These are phyloP conservation scores for Cosmia trapezina DNA, from an alignment of 2,888 invertebrate species.

Conservation along the genomic window DNA sequence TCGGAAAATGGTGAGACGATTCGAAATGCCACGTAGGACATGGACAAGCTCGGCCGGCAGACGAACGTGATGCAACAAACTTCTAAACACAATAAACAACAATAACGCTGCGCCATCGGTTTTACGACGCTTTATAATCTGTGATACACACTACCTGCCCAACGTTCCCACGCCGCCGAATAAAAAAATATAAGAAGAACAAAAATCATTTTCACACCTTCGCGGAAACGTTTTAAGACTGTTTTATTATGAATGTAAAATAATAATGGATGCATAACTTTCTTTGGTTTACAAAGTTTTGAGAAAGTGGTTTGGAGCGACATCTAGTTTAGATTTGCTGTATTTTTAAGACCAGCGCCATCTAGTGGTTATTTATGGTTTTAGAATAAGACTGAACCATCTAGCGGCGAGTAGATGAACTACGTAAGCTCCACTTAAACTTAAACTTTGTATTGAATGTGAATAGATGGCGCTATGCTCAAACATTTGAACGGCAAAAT, in stretches of 20 bases:
- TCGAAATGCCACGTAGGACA: constrained; percentile 64
- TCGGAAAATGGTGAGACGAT: constrained; percentile 57
- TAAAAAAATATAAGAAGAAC: constrained; percentile 78
- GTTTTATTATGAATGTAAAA: constrained; percentile 87
- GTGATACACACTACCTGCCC: constrained; percentile 77
- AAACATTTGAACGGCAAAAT: background rate
- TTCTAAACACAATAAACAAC: constrained; percentile 68
- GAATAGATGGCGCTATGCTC: constrained; percentile 37
- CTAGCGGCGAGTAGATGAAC: constrained; percentile 26
- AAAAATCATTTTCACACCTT: constrained; percentile 90
- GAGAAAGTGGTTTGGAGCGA: constrained; percentile 66
- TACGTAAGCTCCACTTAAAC: background rate
- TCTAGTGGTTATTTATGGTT: constrained; percentile 8
- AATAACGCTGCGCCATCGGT: constrained; percentile 64
- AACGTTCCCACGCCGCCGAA: constrained; percentile 84
- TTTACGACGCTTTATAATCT: constrained; percentile 75
- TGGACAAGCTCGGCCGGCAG: constrained; percentile 37
- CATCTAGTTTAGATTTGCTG: constrained; percentile 71
- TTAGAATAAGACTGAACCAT: background rate
- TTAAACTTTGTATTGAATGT: background rate
- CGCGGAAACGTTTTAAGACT: constrained; percentile 84
- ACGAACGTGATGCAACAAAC: constrained; percentile 67
- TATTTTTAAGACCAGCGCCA: constrained; percentile 29
- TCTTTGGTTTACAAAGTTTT: constrained; percentile 71
- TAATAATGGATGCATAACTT: constrained; percentile 85